These are phyloP conservation scores for Calliphora vicina DNA, from an alignment of 1,140 invertebrate species.

Conservation along the genomic window DNA sequence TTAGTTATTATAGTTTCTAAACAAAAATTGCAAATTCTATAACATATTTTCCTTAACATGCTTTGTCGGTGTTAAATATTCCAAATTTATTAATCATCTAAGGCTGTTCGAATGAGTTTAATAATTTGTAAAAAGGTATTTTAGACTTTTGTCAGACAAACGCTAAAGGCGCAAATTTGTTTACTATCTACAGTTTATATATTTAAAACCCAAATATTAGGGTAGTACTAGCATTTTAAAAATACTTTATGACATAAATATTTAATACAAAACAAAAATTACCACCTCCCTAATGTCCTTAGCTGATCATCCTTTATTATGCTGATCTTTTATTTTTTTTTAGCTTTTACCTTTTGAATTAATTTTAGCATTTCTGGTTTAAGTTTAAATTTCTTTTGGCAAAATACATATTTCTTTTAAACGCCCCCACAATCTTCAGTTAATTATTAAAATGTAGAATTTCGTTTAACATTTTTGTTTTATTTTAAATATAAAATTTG, in stretches of 20 bases:
- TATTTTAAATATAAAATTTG: not conserved
- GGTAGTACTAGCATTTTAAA: no score
- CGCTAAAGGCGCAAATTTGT: not conserved
- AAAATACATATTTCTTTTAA: constrained; percentile 1
- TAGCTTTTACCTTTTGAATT: not conserved
- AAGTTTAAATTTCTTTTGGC: not conserved
- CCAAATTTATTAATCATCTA: not conserved
- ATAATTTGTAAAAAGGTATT: not conserved
- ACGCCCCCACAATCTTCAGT: constrained; percentile 7
- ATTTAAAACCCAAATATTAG: no score
- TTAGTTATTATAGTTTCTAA: no score
- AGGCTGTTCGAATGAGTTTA: not conserved
- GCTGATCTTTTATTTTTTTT: not conserved
- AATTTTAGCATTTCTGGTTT: not conserved
- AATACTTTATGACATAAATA: no score
- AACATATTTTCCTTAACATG: not conserved
- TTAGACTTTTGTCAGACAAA: not conserved
- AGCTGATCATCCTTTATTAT: not conserved
- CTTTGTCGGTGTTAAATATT: not conserved
- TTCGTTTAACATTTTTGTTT: not conserved
- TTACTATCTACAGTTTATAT: not conserved
- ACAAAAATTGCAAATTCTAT: not conserved
- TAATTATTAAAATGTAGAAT: not conserved
- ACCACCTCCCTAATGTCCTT: no score
- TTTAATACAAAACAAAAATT: no score